Conservation (phyloP, 2,113 vertebrate genomes). For the Mobula hypostoma region DNA sequence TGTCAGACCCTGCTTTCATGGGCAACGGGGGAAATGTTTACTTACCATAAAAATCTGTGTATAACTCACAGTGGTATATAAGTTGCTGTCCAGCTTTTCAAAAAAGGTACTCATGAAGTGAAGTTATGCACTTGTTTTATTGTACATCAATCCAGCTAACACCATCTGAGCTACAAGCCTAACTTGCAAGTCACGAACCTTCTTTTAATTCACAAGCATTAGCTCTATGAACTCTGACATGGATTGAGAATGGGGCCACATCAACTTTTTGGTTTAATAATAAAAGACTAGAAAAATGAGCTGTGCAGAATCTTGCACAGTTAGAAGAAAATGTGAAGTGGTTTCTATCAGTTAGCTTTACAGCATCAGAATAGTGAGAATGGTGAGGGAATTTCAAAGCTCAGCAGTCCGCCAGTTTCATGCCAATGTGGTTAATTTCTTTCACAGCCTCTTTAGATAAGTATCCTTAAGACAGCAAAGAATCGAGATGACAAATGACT, state of each 20-base stretch:
- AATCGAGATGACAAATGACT: not conserved
- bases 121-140: too few species aligned
- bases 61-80: too few species aligned
- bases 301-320: not conserved
- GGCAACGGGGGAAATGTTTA: not conserved
- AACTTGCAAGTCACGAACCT: not conserved
- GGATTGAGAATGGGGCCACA: not conserved
- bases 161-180: not conserved
- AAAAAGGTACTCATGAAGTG: too few species aligned
- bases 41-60: too few species aligned
- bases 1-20: not conserved
- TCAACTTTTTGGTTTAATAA: not conserved
- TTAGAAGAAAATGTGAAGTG: not conserved
- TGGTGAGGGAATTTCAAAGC: not conserved
- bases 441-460: slow-evolving; percentile 18
- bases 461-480: slow-evolving; percentile 8
- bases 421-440: slow-evolving; percentile 24
- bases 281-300: not conserved
- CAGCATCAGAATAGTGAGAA: not conserved
- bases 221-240: not conserved
- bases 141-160: not conserved
- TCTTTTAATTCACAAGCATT: not conserved
- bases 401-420: not conserved
- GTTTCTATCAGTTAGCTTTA: not conserved
- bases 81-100: too few species aligned